Base-by-base conservation (phyloP, 2,888 invertebrate species). In the Drosophila rubida region DNA sequence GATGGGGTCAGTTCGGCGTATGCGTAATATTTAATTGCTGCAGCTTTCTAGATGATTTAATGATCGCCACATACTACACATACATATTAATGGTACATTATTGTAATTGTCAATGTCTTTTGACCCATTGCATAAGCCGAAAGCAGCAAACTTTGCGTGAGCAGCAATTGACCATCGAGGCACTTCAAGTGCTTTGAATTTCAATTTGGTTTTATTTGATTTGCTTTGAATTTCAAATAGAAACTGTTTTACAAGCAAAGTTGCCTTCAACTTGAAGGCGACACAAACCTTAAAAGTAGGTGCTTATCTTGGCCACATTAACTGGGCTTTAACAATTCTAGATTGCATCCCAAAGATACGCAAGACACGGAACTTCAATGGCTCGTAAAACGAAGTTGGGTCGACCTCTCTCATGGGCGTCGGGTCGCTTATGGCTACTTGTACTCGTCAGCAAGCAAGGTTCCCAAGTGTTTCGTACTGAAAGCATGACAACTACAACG, bases 131-230 rank as follows among this genome's bases (percentile, higher is more conserved):
- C 75, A 69, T 45, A 77, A 70, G 4, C 11, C 23, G 11, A 14
- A 46, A 19, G 7, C 49, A 39, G 23, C 23, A 30, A 27, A 14
- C 35, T 5, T 13, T 7, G 13, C 5, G 41, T 27, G 22, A 53
- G 22, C 69, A 25, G 39, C 39, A 41, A 51, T 39, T 41, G 51
- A 41, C 39, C 51, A 27, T 41, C 41, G 51, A 53, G 19, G 30
- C 6, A 32, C 66, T 60, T 85, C 73, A 73, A 69, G 69, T 82
- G 86, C 75, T 87, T 86, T 78, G 84, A 77, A 83, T 80, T 83
- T 83, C 60, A 74, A 80, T 86, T 80, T 37, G 30, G 39, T 7
- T 62, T 54, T 14, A 25, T 9, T 42, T 53, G 55, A 54, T 67
- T 84, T 62, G 81, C 68, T 75, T 69, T 73, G 86, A 76, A 80